Evolutionary conservation across 64 coral and sea anemone species (phyloP).

Genomic region (Platygyra sinensis): DNA sequence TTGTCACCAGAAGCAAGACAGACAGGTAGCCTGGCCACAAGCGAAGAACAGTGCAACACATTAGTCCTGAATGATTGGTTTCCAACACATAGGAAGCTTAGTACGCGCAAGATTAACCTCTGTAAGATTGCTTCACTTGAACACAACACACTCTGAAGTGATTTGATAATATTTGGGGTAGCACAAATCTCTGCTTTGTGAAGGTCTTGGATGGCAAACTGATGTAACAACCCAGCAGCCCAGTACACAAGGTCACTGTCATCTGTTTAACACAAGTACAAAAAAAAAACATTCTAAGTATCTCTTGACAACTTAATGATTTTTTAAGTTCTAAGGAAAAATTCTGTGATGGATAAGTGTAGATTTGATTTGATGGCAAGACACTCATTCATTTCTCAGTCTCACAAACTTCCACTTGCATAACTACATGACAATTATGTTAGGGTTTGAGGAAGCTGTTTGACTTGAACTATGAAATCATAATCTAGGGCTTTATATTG

Average conservation of each 20-base stretch:
- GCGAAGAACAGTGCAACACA: conserved; percentile 57
- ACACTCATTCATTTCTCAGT: too few relatives aligned
- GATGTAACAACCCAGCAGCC: conserved; percentile 87
- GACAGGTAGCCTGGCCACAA: conserved; percentile 73
- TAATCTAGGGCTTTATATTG: too few relatives aligned
- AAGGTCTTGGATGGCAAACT: conserved; percentile 83
- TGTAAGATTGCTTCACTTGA: conserved; percentile 92
- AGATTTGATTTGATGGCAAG: too few relatives aligned
- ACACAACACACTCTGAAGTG: conserved; percentile 69
- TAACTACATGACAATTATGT: too few relatives aligned
- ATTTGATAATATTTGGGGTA: conserved; percentile 80
- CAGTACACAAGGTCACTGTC: conserved; percentile 95
- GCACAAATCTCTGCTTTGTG: conserved; percentile 80
- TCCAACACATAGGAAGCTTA: conserved; percentile 86
- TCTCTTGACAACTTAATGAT: not conserved
- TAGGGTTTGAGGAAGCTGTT: too few relatives aligned
- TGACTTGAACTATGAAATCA: too few relatives aligned
- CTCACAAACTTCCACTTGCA: too few relatives aligned
- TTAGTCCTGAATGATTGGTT: conserved; percentile 66
- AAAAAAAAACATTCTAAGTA: not conserved
- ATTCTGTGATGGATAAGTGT: too few relatives aligned
- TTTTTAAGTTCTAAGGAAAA: not conserved
- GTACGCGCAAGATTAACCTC: conserved; percentile 82
- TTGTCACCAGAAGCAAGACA: conserved; percentile 95
- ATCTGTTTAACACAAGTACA: conserved; percentile 43